Conservation (phyloP, 1,140 invertebrate species). For the Drosophila ananassae region DNA sequence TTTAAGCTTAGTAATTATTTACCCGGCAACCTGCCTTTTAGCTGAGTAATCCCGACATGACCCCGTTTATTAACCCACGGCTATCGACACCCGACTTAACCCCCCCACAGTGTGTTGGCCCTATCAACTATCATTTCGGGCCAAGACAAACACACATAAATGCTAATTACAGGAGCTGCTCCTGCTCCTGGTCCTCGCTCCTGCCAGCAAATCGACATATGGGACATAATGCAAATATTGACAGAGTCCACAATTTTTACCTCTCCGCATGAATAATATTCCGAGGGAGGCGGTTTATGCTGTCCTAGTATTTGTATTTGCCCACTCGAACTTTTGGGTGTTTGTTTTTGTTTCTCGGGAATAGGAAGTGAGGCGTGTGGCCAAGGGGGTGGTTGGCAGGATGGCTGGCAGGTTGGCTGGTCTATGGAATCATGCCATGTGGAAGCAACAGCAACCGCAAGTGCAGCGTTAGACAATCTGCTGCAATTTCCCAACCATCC, state of each 20-base stretch:
- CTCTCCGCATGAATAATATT: constrained; percentile 64
- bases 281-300: constrained; percentile 7
- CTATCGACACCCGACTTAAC: constrained; percentile 35
- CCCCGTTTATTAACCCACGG: constrained; percentile 51
- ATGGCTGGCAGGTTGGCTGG: background rate
- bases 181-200: constrained; percentile 18
- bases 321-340: constrained; percentile 32
- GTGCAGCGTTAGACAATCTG: constrained; percentile 75
- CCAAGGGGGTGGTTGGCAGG: constrained; percentile 10
- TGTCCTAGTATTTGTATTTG: constrained; percentile 62
- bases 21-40: background rate
- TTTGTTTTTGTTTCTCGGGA: constrained; percentile 28
- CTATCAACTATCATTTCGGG: constrained; percentile 30
- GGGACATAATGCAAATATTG: constrained; percentile 74
- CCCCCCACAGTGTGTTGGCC: background rate
- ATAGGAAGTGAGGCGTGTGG: constrained; percentile 18
- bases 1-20: background rate
- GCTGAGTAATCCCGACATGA: constrained; percentile 3
- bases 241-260: constrained; percentile 68
- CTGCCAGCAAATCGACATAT: constrained; percentile 62
- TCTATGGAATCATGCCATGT: constrained; percentile 66
- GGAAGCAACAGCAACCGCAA: constrained; percentile 64
- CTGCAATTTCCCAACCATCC: constrained; percentile 63
- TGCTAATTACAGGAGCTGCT: constrained; percentile 68
- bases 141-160: constrained; percentile 70